Base-by-base conservation (phyloP, 2,888 invertebrate species). In the Drosophila formosana region DNA sequence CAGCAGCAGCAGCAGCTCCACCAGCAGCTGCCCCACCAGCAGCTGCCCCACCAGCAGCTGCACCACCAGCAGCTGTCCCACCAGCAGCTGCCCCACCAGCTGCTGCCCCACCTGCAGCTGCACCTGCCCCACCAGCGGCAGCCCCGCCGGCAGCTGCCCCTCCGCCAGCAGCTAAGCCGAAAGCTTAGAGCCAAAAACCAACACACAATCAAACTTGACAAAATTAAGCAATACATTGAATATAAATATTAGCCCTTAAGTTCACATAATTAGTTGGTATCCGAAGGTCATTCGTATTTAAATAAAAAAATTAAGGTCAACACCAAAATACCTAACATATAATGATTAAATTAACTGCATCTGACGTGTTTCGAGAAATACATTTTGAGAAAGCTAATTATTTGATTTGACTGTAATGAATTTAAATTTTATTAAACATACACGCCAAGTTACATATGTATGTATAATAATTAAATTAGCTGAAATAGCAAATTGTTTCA, bases 31-130 rank as follows among this genome's bases (percentile, higher is more conserved):
- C 28, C 0, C n/a, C 53, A 43, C 39, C 43, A 0, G 41, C 50
- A 7, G 9, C 52, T 0, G 25, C 23, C 25, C 8, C 66, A 2
- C 51, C 45, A 7, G 30, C 47, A 0, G 45, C 55, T 5, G 34
- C 58, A 6, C 11, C 64, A 0, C 11, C 60, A 13, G 39, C 32
- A 3, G 32, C 60, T 4, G 18, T 55, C 9, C 13, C 58, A 9
- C 43, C 58, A 7, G 26, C 25, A 23, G 13, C 39, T 7, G 3
- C 47, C 4, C 28, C 55, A 49, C 11, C 52, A 2, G 25, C 49
- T 6, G 28, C 50, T 8, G 30, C 53, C 1, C 18, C 25, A 9
- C 23, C 62, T 7, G 30, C 13, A 18, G 18, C 18, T 18, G 18
- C 18, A 18, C 18, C 18, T 18, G 18, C 18, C 18, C 18, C 18